A percentile compares a stretch with the other conserved stretches of the same genome.
Conservation (phyloP, 2,888 invertebrate genomes). For the Pollenia angustigena region DNA sequence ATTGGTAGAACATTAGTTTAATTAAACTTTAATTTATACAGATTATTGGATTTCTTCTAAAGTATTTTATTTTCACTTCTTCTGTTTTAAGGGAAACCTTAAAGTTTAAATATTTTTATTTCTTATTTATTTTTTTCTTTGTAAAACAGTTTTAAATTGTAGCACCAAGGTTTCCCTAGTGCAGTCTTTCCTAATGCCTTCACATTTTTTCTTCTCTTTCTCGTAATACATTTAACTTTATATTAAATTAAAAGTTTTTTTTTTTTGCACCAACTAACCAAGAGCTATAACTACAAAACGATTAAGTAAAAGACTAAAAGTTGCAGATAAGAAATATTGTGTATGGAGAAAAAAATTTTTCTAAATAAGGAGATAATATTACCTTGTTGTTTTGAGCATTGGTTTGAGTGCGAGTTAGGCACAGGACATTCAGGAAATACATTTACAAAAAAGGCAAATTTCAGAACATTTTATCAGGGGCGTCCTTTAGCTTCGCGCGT, state of each 20-base stretch:
- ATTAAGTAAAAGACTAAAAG: conserved; percentile 25
- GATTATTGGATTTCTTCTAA: not conserved
- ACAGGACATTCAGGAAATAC: too few relatives aligned
- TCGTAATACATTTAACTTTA: conserved; percentile 52
- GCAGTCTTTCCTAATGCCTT: conserved; percentile 13
- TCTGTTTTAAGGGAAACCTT: not conserved
- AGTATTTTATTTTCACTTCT: not conserved
- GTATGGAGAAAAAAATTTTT: not conserved
- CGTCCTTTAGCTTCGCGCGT: too few relatives aligned
- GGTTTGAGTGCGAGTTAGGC: too few relatives aligned
- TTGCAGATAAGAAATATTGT: conserved; percentile 38
- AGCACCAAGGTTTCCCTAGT: conserved; percentile 1
- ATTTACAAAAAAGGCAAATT: too few relatives aligned
- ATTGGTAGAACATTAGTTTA: too few relatives aligned
- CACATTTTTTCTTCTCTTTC: conserved; percentile 1
- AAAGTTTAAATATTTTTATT: not conserved
- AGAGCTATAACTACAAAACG: conserved; percentile 34
- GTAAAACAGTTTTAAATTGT: conserved; percentile 27
- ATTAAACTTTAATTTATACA: too few relatives aligned
- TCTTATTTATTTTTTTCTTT: conserved; percentile 1
- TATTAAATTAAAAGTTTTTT: conserved; percentile 56
- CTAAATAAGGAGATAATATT: too few relatives aligned
- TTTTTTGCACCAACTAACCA: conserved; percentile 34
- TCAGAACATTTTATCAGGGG: too few relatives aligned
- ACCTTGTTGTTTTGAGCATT: too few relatives aligned